Conservation (phyloP, 1,140 invertebrate species). For the Galendromus occidentalis region DNA sequence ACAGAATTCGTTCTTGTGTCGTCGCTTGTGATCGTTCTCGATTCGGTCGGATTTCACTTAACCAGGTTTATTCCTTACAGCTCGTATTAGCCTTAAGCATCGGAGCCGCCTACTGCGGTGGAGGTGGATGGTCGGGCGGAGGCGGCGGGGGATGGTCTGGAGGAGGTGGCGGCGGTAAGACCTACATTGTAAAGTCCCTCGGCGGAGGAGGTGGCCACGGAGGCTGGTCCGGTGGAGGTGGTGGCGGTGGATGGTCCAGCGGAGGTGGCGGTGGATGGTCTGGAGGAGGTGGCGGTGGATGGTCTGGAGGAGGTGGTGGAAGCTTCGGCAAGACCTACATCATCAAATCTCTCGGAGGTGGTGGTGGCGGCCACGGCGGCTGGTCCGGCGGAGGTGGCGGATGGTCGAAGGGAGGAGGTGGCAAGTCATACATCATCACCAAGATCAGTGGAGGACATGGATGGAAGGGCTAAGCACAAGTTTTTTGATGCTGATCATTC, state of each 20-base stretch:
- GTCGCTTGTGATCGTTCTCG: no score
- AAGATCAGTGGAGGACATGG: not conserved
- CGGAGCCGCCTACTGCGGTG: not conserved
- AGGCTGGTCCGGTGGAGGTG: not conserved
- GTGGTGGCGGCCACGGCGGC: not conserved
- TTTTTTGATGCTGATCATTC: no score
- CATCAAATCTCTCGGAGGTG: not conserved
- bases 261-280: constrained; percentile 1
- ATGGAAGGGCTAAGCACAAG: not conserved
- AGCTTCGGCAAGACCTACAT: constrained; percentile 9
- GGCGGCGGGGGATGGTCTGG: not conserved
- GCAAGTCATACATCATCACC: constrained; percentile 5
- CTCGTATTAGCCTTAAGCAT: not conserved
- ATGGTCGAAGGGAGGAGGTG: not conserved
- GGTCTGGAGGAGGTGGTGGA: not conserved
- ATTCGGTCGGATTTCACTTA: no score
- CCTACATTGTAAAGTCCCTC: not conserved
- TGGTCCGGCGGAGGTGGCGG: constrained; percentile 1
- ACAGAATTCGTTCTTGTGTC: no score
- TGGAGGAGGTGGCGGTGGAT: not conserved
- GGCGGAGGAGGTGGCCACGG: not conserved
- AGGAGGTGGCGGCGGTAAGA: not conserved
- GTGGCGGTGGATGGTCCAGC: not conserved
- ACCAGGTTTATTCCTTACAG: not conserved
- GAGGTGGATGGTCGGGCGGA: constrained; percentile 1